These are phyloP conservation scores for Aphaenogaster floridana DNA, from an alignment of 1,140 invertebrate species.

Conservation along the genomic window DNA sequence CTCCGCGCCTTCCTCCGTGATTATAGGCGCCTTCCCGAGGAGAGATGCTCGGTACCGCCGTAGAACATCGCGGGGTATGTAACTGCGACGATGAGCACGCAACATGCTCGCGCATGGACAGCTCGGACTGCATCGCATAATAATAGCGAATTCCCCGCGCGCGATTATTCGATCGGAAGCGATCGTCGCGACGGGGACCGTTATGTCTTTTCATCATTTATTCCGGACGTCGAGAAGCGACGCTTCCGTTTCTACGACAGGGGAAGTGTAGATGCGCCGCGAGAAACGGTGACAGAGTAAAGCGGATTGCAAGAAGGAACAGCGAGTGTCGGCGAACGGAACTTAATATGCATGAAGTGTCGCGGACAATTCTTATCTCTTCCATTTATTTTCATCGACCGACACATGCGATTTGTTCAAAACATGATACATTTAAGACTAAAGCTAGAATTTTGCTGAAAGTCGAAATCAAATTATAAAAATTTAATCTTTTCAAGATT, in stretches of 20 bases:
- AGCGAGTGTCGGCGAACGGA: not conserved
- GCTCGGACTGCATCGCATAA: slow-evolving; percentile 69
- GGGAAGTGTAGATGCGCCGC: slow-evolving; percentile 8
- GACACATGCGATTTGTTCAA: not conserved
- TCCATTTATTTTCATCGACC: not conserved
- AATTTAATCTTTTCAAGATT: not conserved
- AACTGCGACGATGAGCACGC: slow-evolving; percentile 62
- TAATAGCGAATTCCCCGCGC: slow-evolving; percentile 64
- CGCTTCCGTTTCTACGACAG: slow-evolving; percentile 75
- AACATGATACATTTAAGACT: not conserved
- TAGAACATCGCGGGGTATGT: slow-evolving; percentile 15
- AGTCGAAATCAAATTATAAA: not conserved
- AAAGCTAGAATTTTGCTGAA: not conserved
- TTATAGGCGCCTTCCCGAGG: slow-evolving; percentile 82
- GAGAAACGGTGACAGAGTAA: slow-evolving; percentile 14
- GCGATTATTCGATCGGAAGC: slow-evolving; percentile 76
- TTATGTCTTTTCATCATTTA: slow-evolving; percentile 80
- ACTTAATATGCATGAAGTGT: not conserved
- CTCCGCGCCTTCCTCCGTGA: slow-evolving; percentile 75
- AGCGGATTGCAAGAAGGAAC: not conserved
- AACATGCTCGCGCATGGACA: slow-evolving; percentile 19
- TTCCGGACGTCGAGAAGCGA: slow-evolving; percentile 74
- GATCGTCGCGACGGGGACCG: slow-evolving; percentile 69
- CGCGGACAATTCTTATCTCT: not conserved
- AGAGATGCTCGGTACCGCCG: slow-evolving; percentile 54